phyloP scores from a whole-genome alignment of 2,797 vertebrate genomes.

The Enteromius thamalakanensis region DNA sequence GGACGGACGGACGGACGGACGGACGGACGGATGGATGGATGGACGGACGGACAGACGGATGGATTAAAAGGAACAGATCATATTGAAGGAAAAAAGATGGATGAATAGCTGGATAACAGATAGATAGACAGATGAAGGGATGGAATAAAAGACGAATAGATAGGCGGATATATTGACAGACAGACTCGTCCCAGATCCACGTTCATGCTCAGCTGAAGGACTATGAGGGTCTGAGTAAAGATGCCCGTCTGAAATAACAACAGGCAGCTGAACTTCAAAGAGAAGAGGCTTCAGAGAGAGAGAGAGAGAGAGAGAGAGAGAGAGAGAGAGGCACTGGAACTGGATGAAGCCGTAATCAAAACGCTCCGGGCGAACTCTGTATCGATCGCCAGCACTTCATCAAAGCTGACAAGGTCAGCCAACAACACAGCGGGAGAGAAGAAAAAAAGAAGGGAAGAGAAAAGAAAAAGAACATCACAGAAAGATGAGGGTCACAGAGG shows the following conservation, averaged over 20 bases:
- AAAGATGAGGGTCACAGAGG: conserved; percentile 13
- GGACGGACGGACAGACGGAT: no score
- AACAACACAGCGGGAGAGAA: conserved; percentile 42
- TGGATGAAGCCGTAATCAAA: conserved; percentile 67
- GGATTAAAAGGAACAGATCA: no score
- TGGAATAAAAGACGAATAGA: no score
- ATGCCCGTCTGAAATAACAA: conserved; percentile 54
- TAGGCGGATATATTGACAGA: no score
- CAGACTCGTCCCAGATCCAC: not conserved
- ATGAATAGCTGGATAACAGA: no score
- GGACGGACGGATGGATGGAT: accelerated
- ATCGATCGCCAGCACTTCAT: conserved; percentile 71
- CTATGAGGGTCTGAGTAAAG: conserved; percentile 26
- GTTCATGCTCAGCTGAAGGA: conserved; percentile 47
- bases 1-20: no score
- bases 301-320: no score
- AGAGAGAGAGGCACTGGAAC: conserved; percentile 47
- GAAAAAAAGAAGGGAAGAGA: conserved; percentile 10
- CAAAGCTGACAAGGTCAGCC: conserved; percentile 68
- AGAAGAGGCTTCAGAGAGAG: no score
- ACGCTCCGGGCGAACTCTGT: conserved; percentile 50
- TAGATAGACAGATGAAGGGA: not conserved
- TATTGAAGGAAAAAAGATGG: no score
- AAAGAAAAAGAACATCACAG: conserved; percentile 30
- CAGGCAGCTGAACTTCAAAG: conserved; percentile 53